phyloP scores from a whole-genome alignment of 2,888 invertebrate genomes.

The Ischnura elegans region DNA sequence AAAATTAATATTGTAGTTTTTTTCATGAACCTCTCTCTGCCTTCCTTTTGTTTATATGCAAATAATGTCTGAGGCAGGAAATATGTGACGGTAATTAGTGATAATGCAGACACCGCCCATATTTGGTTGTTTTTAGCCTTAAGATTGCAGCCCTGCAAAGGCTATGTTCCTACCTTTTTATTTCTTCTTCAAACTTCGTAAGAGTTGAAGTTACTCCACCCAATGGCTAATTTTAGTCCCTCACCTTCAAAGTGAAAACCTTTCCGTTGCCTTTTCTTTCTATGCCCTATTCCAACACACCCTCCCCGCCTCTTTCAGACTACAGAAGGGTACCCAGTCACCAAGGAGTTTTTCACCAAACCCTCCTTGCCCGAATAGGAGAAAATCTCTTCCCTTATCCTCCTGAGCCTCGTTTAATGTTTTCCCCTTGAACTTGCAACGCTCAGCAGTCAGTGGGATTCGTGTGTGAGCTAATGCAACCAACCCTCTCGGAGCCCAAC shows the following conservation, averaged over 20 bases:
- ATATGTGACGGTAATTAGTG: too few relatives aligned
- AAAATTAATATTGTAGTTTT: too few relatives aligned
- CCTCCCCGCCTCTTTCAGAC: neutral
- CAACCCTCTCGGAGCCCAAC: conserved; percentile 9
- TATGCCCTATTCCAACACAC: neutral
- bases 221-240: neutral
- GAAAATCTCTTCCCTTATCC: neutral
- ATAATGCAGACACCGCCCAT: neutral
- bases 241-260: neutral
- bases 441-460: too few relatives aligned
- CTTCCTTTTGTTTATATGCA: too few relatives aligned
- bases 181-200: neutral
- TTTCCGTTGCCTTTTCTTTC: neutral
- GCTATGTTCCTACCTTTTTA: neutral
- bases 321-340: neutral
- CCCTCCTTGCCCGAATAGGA: neutral
- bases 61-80: too few relatives aligned
- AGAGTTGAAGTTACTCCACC: neutral
- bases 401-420: neutral
- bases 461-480: conserved; percentile 38
- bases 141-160: neutral
- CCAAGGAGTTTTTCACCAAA: neutral
- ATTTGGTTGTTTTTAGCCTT: neutral
- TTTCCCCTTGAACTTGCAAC: neutral
- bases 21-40: too few relatives aligned